A percentile compares a stretch with the other conserved stretches of the same genome.
Evolutionary conservation across 1,140 invertebrate species (phyloP).

Genomic region (Vanessa atalanta): DNA sequence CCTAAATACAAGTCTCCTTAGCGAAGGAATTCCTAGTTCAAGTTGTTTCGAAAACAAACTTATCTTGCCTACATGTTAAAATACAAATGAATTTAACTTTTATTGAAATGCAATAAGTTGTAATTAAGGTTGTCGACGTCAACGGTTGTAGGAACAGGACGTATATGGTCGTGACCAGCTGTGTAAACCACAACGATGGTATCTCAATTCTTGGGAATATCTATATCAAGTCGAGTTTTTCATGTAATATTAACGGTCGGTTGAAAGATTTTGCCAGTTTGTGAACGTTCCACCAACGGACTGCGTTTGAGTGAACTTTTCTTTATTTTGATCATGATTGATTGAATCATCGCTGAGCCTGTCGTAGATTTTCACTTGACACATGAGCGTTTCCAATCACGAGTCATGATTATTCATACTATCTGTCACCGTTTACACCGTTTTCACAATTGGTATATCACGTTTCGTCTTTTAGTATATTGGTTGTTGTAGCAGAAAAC

Average conservation of each 20-base stretch:
- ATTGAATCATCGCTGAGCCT: background rate
- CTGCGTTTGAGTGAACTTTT: background rate
- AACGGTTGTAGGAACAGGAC: background rate
- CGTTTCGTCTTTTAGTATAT: no score
- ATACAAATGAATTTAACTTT: background rate
- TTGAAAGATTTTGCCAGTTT: background rate
- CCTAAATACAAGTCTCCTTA: background rate
- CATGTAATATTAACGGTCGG: background rate
- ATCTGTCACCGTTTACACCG: background rate
- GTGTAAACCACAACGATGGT: constrained; percentile 2
- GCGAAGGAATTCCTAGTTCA: constrained; percentile 2
- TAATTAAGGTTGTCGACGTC: background rate
- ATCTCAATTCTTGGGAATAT: constrained; percentile 2
- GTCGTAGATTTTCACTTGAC: background rate
- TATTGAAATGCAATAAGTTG: background rate
- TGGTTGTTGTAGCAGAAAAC: no score
- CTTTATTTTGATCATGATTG: background rate
- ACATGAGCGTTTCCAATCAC: background rate
- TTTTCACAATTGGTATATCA: no score
- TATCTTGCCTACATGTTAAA: background rate
- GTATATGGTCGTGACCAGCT: constrained; percentile 8
- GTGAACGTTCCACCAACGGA: no score
- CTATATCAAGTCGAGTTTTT: background rate
- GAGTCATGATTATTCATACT: constrained; percentile 4
- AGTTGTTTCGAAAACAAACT: background rate